These are phyloP conservation scores for Musca vetustissima DNA, from an alignment of 1,140 invertebrate species.

Conservation along the genomic window DNA sequence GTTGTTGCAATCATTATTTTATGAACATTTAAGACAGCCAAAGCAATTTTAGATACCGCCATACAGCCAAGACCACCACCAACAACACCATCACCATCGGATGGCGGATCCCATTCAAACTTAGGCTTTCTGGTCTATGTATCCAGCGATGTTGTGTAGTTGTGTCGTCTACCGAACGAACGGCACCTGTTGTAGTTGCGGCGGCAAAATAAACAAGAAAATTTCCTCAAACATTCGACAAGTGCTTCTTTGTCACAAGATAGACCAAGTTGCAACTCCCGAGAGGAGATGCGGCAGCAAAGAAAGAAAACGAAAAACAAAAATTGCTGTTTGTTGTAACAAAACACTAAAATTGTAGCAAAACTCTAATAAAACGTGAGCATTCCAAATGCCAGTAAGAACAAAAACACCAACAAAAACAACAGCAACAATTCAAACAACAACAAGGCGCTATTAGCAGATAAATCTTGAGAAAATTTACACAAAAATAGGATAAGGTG, in stretches of 20 bases:
- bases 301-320: not conserved
- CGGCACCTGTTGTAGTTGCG: slow-evolving; percentile 17
- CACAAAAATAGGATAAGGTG: not conserved
- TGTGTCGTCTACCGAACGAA: too few relatives aligned
- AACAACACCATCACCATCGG: too few relatives aligned
- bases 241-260: not conserved
- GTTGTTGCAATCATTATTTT: slow-evolving; percentile 5
- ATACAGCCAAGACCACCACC: not conserved
- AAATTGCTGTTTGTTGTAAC: slow-evolving; percentile 9
- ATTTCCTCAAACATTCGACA: too few relatives aligned
- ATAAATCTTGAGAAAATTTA: slow-evolving; percentile 1
- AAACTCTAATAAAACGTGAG: slow-evolving; percentile 21
- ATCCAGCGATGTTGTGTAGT: not conserved
- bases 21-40: slow-evolving; percentile 1
- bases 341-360: slow-evolving; percentile 21
- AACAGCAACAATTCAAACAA: not conserved
- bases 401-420: not conserved
- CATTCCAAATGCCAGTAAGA: not conserved
- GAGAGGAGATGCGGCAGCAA: too few relatives aligned
- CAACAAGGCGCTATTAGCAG: not conserved
- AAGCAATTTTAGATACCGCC: not conserved
- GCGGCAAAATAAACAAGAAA: not conserved
- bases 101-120: too few relatives aligned
- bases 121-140: not conserved
- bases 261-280: not conserved